A percentile compares a stretch with the other conserved stretches of the same genome.
These are phyloP conservation scores for Calephelis virginiensis DNA, from an alignment of 1,140 invertebrate genomes.

Conservation along the genomic window DNA sequence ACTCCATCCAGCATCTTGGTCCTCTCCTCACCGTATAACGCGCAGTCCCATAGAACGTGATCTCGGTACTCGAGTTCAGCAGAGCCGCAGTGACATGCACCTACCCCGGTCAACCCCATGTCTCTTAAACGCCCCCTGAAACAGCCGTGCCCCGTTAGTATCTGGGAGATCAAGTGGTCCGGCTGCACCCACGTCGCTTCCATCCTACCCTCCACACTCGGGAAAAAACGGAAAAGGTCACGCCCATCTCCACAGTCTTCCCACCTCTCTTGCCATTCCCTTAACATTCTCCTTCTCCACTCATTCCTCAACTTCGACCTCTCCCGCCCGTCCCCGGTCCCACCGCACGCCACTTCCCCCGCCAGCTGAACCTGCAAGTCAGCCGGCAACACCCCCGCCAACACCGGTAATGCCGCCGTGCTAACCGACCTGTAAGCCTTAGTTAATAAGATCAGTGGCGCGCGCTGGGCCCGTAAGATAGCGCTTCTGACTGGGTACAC, in stretches of 20 bases:
- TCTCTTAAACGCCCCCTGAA: neutral
- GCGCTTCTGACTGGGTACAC: neutral
- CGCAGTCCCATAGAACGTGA: too few relatives aligned
- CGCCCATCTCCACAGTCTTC: neutral
- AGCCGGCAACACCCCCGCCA: conserved; percentile 19
- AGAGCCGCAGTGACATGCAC: too few relatives aligned
- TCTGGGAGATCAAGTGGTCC: neutral
- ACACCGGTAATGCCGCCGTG: conserved; percentile 13
- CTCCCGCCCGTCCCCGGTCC: neutral
- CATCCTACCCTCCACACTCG: neutral
- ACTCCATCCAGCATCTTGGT: too few relatives aligned
- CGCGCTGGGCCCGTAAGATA: neutral
- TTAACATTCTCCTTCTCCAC: neutral
- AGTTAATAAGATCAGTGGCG: conserved; percentile 7
- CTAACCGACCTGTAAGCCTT: conserved; percentile 18
- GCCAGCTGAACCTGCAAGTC: conserved; percentile 8
- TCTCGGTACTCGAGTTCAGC: too few relatives aligned
- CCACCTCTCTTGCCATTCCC: neutral
- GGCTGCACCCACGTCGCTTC: neutral
- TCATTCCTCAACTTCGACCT: too few relatives aligned
- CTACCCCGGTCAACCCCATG: too few relatives aligned
- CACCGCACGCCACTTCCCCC: neutral
- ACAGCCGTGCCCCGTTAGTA: neutral
- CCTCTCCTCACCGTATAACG: too few relatives aligned
- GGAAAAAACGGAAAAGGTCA: neutral